These are phyloP conservation scores for Phallusia fumigata DNA, from an alignment of 23 tunicate genomes.

Conservation along the genomic window DNA sequence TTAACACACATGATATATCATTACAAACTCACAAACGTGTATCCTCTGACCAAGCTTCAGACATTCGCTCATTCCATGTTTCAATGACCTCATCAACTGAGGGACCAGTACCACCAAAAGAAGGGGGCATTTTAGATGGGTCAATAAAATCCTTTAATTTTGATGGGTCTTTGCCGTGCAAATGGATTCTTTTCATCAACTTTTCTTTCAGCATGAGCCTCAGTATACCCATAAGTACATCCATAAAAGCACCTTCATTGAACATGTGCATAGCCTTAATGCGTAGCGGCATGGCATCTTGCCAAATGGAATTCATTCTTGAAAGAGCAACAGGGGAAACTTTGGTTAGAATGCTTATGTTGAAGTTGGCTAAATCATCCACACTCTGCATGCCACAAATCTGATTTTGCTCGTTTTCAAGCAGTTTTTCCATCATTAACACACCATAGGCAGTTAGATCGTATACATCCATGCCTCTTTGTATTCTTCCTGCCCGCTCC, in stretches of 20 bases:
- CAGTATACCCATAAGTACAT: constrained; percentile 20
- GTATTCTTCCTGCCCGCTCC: constrained; percentile 33
- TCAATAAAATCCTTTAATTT: constrained; percentile 12
- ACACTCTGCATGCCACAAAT: constrained; percentile 25
- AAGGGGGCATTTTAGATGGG: constrained; percentile 47
- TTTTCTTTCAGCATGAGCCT: constrained; percentile 29
- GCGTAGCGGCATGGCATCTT: constrained; percentile 76
- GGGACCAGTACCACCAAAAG: constrained; percentile 68
- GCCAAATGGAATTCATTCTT: constrained; percentile 16
- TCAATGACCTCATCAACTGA: neutral
- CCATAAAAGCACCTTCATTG: constrained; percentile 41
- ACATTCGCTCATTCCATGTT: constrained; percentile 3
- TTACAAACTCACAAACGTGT: constrained; percentile 22
- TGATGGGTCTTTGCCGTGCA: constrained; percentile 10
- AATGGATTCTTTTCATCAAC: constrained; percentile 6
- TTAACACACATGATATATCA: too few relatives aligned
- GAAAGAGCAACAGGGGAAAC: constrained; percentile 22
- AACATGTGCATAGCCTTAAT: constrained; percentile 34
- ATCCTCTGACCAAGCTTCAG: constrained; percentile 47
- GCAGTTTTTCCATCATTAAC: constrained; percentile 28
- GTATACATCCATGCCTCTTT: constrained; percentile 13
- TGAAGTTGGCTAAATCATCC: constrained; percentile 21
- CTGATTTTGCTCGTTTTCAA: constrained; percentile 60
- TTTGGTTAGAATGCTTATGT: neutral
- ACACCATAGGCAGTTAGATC: constrained; percentile 44